phyloP scores from a whole-genome alignment of 2,797 vertebrate species.

The Kryptopterus vitreolus region DNA sequence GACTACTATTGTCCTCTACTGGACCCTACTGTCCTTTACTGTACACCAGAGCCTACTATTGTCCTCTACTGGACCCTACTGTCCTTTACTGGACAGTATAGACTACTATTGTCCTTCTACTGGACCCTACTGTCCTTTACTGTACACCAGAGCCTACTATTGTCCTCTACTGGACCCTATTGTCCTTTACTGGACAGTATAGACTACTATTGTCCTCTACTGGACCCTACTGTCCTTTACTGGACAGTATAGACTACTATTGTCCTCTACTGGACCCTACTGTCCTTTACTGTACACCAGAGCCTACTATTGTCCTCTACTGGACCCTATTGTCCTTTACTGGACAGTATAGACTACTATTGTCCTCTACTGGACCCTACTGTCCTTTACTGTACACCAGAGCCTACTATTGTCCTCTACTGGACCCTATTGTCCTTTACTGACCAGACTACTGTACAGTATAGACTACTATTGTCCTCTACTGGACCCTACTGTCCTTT shows the following conservation, averaged over 20 bases:
- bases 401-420: not conserved
- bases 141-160: not conserved
- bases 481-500: not conserved
- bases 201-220: not conserved
- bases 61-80: not conserved
- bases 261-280: not conserved
- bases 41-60: not conserved
- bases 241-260: not conserved
- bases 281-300: too few species aligned
- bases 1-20: not conserved
- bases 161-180: not conserved
- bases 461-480: not conserved
- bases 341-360: not conserved
- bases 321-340: too few species aligned
- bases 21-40: too few species aligned
- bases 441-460: not conserved
- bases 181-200: too few species aligned
- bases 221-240: too few species aligned
- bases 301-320: not conserved
- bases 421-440: not conserved
- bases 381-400: too few species aligned
- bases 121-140: too few species aligned
- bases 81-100: too few species aligned
- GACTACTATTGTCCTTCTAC: not conserved
- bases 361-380: not conserved